Evolutionary conservation across 2,113 vertebrate species (phyloP).

Genomic region (Urocolius indicus): DNA sequence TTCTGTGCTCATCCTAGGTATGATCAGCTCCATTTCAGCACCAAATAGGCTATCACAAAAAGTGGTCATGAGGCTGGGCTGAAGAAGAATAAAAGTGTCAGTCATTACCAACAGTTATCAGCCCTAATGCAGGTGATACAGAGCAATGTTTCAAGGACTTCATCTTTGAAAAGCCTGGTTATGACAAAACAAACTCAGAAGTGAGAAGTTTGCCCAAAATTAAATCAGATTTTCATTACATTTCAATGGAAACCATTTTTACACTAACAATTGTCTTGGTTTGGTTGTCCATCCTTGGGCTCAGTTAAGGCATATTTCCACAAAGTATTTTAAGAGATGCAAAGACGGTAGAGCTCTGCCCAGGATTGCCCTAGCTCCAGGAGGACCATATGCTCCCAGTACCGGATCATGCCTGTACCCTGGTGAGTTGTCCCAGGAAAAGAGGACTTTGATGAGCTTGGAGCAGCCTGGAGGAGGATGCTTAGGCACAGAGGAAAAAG

Average conservation of each 20-base stretch:
- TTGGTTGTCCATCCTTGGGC: background rate
- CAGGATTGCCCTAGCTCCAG: background rate
- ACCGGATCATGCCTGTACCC: background rate
- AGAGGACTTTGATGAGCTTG: fast-evolving
- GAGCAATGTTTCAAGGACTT: background rate
- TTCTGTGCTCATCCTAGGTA: background rate
- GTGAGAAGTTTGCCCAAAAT: background rate
- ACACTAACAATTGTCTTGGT: background rate
- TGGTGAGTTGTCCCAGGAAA: background rate
- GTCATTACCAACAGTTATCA: background rate
- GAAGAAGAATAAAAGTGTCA: background rate
- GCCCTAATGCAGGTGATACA: background rate
- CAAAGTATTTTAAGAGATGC: background rate
- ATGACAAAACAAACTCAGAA: background rate
- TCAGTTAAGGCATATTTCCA: background rate
- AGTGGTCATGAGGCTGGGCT: background rate
- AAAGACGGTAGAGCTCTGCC: background rate
- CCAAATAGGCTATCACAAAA: background rate
- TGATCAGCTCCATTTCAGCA: conserved; percentile 5
- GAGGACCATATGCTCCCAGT: background rate
- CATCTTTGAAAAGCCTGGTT: background rate
- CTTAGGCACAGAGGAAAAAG: background rate
- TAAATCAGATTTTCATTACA: background rate
- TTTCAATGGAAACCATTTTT: background rate
- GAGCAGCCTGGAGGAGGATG: background rate